Evolutionary conservation across 1,140 invertebrate genomes (phyloP).

Genomic region (Myzus persicae): DNA sequence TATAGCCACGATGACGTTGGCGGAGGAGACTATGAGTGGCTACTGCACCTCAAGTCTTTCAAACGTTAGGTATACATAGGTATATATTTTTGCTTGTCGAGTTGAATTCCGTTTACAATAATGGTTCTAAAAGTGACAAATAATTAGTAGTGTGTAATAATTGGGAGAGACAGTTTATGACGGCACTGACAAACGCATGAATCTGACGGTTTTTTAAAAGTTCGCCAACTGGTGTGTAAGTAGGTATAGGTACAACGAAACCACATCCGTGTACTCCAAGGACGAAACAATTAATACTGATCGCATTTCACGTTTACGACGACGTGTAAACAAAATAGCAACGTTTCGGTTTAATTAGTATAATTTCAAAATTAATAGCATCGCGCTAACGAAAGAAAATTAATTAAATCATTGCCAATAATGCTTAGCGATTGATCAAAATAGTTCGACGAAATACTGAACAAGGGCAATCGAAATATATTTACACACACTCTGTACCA

Average conservation of each 20-base stretch:
- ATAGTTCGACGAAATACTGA: not conserved
- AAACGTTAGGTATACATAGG: not conserved
- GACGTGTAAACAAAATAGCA: not conserved
- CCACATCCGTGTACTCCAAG: not conserved
- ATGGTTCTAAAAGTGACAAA: not conserved
- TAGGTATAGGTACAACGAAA: not conserved
- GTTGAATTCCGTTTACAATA: not conserved
- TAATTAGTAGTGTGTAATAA: not conserved
- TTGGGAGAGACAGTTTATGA: not conserved
- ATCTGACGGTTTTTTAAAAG: not conserved
- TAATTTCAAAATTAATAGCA: not conserved
- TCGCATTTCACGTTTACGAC: not conserved
- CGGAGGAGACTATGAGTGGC: not conserved
- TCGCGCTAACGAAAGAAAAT: not conserved
- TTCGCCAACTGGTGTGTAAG: not conserved
- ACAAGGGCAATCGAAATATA: not conserved
- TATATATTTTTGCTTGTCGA: not conserved
- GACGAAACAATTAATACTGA: not conserved
- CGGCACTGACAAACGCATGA: not conserved
- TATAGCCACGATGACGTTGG: too few species aligned
- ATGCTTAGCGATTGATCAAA: not conserved
- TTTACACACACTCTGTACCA: not conserved
- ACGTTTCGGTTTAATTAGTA: not conserved
- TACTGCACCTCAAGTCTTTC: too few species aligned
- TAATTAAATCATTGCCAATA: slow-evolving; percentile 16